Percentiles rank a stretch among this genome's conserved stretches.
Conservation (phyloP, 2,888 invertebrate genomes). For the Dicyrtoma fusca region DNA sequence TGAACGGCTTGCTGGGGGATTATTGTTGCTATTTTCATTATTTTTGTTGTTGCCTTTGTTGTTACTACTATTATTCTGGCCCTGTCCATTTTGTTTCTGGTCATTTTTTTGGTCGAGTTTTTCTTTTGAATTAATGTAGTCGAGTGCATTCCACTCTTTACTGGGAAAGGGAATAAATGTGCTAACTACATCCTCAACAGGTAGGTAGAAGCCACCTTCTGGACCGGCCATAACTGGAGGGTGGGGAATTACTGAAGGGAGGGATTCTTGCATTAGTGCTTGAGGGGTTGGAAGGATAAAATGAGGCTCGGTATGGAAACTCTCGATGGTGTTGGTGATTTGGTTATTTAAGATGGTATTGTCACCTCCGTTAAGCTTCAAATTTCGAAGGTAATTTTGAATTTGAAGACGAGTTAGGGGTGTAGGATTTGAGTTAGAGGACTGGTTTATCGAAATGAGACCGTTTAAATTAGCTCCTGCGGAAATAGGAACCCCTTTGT, state of each 20-base stretch:
- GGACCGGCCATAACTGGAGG: neutral
- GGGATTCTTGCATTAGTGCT: neutral
- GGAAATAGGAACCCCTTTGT: neutral
- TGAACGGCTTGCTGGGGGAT: neutral
- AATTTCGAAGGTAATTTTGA: no score
- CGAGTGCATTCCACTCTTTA: slow-evolving; percentile 35
- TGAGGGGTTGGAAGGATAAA: neutral
- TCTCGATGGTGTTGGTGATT: neutral
- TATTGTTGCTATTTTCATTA: neutral
- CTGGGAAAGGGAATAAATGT: slow-evolving; percentile 33
- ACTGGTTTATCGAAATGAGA: no score
- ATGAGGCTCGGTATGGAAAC: neutral
- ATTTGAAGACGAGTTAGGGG: no score
- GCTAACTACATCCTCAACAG: slow-evolving; percentile 22
- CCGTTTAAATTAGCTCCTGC: neutral
- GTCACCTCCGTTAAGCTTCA: no score
- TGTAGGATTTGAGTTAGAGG: neutral
- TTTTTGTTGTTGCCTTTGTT: neutral
- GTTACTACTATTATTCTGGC: neutral
- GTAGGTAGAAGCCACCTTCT: slow-evolving; percentile 5
- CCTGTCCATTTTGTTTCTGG: neutral
- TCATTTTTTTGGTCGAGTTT: neutral
- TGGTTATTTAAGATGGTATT: no score
- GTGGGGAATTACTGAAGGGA: neutral
- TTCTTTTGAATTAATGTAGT: slow-evolving; percentile 30